Base-by-base conservation (phyloP, 2,797 vertebrate genomes). In the Catostomus latipinnis region DNA sequence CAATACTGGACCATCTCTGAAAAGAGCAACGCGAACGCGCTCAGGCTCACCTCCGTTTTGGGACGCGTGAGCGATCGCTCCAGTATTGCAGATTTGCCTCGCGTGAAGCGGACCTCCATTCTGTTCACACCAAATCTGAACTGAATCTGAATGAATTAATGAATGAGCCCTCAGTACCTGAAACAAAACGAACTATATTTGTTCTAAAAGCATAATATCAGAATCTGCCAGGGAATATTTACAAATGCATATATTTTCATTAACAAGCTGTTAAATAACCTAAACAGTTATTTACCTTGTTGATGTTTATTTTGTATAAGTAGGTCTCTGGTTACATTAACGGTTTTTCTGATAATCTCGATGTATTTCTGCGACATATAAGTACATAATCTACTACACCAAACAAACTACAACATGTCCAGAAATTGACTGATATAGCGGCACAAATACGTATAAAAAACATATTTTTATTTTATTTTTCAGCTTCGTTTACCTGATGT, bases 1-100 rank as follows among this genome's bases (percentile, higher is more conserved):
- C 97, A 98, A 90, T 99, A 98, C 93, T 99, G 97, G 0, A 99
- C 96, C 91, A 98, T 96, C 93, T 99, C 97, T 0, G 97, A 98
- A 93, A 98, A 99, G 6, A 98, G 94, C 13, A 99, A 91, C 0
- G 97, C 95, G 50, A 99, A 98, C 6, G 96, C 95, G 12, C 96
- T 96, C 67, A 97, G 90, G 22, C 94, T 95, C 34, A 98, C 96
- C 84, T 98, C 97, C 0, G 93, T 94, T 87, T 96, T 97, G 0
- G 96, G 95, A 5, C 97, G 92, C 4, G 92, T 94, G 72, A 98
- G 90, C 0, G 96, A 93, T 0, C 96, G 94, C 88, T 98, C 97
- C 86, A 99, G 88, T 66, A 98, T 94, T 1, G 88, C 93, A 0
- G 97, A 98, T 77, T 98, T 98, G 1, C 96, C 96, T n/a, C 96